Conservation (phyloP, 2,113 vertebrate genomes). For the Mungos mungo region DNA sequence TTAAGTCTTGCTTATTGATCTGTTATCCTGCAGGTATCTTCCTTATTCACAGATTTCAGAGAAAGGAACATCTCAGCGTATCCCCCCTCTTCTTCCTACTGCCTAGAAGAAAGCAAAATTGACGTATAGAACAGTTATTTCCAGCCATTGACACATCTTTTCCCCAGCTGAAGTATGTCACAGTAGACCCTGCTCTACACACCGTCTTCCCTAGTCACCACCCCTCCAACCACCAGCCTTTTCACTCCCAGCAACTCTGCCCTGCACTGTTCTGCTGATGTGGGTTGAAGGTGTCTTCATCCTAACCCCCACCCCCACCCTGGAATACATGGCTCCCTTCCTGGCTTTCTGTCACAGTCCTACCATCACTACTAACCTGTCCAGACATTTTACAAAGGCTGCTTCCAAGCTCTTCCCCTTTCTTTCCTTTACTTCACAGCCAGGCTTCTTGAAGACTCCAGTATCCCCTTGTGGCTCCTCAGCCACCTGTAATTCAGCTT, state of each 20-base stretch:
- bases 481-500: not conserved
- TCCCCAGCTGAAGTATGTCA: not conserved
- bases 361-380: not conserved
- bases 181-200: not conserved
- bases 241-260: not conserved
- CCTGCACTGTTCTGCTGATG: not conserved
- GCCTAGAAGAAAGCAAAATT: not conserved
- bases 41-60: not conserved
- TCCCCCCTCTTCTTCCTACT: not conserved
- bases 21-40: not conserved
- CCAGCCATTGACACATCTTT: not conserved
- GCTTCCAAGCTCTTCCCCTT: not conserved
- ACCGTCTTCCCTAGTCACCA: not conserved
- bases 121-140: not conserved
- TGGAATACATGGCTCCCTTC: not conserved
- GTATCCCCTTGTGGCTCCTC: not conserved
- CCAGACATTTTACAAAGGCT: not conserved
- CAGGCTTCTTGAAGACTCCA: not conserved
- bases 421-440: not conserved
- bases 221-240: not conserved
- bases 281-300: not conserved
- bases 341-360: not conserved
- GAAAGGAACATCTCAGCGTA: not conserved
- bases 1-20: slow-evolving; percentile 1
- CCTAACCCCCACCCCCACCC: not conserved